Percentiles rank a stretch among this genome's conserved stretches.
phyloP scores from a whole-genome alignment of 1,140 invertebrate genomes.

The Bombus breviceps region DNA sequence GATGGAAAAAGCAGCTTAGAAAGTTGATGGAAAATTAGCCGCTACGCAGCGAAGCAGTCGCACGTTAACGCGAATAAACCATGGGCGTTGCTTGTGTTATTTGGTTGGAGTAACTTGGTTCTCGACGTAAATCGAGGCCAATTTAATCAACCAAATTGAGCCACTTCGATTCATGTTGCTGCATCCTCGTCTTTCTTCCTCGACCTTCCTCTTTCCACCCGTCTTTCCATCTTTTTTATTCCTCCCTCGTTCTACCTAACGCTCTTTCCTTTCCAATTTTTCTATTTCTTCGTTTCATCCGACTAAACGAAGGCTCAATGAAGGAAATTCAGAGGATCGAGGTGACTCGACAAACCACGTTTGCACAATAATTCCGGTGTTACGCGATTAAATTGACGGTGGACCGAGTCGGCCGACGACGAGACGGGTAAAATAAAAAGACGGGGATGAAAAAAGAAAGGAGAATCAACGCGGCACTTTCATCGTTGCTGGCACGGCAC shows the following conservation, averaged over 20 bases:
- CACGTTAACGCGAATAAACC: slow-evolving; percentile 14
- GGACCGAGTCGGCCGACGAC: neutral
- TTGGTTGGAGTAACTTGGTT: slow-evolving; percentile 1
- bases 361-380: slow-evolving; percentile 2
- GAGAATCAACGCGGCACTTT: neutral
- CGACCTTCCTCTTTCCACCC: neutral
- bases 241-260: neutral
- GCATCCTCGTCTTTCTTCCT: neutral
- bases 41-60: too few relatives aligned
- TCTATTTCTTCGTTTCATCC: neutral
- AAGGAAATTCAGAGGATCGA: neutral
- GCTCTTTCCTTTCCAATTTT: neutral
- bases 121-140: slow-evolving; percentile 48
- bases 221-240: neutral
- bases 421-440: neutral
- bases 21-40: too few relatives aligned
- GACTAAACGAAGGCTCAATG: neutral
- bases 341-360: neutral
- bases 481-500: slow-evolving; percentile 2
- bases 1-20: too few relatives aligned
- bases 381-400: neutral
- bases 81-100: neutral
- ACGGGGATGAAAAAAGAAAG: neutral
- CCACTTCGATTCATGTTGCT: slow-evolving; percentile 56
- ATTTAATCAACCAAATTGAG: slow-evolving; percentile 67